Base-by-base conservation (phyloP, 2,113 vertebrate genomes). In the Xiphophorus couchianus region DNA sequence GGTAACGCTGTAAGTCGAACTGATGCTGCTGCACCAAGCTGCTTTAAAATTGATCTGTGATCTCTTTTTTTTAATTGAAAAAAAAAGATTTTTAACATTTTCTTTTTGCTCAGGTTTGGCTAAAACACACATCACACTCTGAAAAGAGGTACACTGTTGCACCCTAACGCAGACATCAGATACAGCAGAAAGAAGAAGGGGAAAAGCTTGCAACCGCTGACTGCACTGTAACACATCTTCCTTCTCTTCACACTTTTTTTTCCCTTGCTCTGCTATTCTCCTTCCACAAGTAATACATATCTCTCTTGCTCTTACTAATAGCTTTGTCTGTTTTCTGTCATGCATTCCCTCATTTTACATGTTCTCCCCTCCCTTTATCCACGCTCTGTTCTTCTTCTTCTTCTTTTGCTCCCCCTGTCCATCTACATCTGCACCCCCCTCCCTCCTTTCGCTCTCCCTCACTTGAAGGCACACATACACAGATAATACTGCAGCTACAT, bases 401-500 rank as follows among this genome's bases (percentile, higher is more conserved):
- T 84, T 82, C 71, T 78, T 65, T 74, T 68, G 66, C 81, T 86
- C 79, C 71, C 82, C 82, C 81, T 76, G 81, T 85, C 77, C 85
- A 86, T 91, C 88, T 91, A 77, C 77, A 90, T 89, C 79, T 88
- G 68, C 85, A 76, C 81, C 83, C 88, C 73, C 78, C 78, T 84
- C 65, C 78, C 58, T 44, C n/a, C n/a, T 11, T 39, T 78, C 48
- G 25, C 76, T 63, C 82, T 85, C 77, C 54, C 75, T 80, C 75
- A 69, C 86, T 68, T 73, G 71, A 84, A 89, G 82, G 69, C 86
- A 80, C 84, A 89, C 86, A 87, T 89, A 90, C 90, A 86, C 88
- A 92, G 89, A 91, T 89, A 90, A 90, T 82, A 84, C 91, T 88
- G 86, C 81, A 72, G 89, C 85, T 89, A 83, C 86, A 87, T 84